These are phyloP conservation scores for Alosa sapidissima DNA, from an alignment of 2,797 vertebrate genomes.

Conservation along the genomic window DNA sequence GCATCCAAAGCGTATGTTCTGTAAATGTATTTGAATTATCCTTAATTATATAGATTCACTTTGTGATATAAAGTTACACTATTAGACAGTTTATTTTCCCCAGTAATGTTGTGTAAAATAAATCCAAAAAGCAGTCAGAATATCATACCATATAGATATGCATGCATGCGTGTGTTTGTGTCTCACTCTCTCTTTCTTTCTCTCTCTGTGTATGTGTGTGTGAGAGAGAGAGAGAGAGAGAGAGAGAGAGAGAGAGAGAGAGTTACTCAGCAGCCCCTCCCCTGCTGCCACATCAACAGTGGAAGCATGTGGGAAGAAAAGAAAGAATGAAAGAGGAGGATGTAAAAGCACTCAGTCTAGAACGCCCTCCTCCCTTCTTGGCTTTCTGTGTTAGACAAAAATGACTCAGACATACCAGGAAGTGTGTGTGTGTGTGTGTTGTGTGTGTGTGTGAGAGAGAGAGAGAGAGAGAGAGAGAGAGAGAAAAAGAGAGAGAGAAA, in stretches of 20 bases:
- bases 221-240: neutral
- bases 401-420: neutral
- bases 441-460: neutral
- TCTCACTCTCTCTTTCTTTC: too few species aligned
- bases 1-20: neutral
- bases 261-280: neutral
- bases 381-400: neutral
- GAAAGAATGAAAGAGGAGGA: neutral
- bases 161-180: neutral
- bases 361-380: neutral
- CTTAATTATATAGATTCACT: too few species aligned
- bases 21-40: neutral
- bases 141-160: too few species aligned
- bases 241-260: neutral
- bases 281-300: constrained; percentile 56
- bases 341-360: neutral
- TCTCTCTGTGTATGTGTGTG: neutral
- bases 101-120: too few species aligned
- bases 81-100: too few species aligned
- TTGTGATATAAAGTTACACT: too few species aligned
- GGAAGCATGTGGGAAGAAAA: constrained; percentile 43
- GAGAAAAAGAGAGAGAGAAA: neutral
- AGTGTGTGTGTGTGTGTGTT: neutral
- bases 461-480: neutral
- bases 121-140: too few species aligned